Base-by-base conservation (phyloP, 2,888 invertebrate genomes). In the Lacanobia wlatinum region DNA sequence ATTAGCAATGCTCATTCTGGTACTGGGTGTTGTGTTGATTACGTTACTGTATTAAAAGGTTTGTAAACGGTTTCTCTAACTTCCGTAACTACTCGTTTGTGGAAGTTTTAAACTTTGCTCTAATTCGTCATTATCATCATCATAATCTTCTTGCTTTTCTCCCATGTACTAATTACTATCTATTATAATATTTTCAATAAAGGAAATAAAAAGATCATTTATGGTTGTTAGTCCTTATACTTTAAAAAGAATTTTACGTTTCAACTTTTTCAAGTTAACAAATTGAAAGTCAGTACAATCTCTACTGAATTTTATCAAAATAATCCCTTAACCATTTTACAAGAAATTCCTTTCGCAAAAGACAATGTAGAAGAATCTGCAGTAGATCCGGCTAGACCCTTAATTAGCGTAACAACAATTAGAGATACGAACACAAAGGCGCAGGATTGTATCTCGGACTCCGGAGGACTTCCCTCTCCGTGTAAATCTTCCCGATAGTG, bases 401-500 rank as follows among this genome's bases (percentile, higher is more conserved):
- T 89, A 88, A 89, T 90, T 90, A 90, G 86, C 80, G 80, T 84
- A 80, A 83, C 81, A 70, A 88, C 90, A 91, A 90, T 89, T 89
- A 89, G 81, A 90, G 84, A 89, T 87, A 86, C 80, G 79, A 81
- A 84, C 78, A 90, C 89, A 90, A 90, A 88, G 87, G 84, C 62
- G 68, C 68, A 66, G 86, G 89, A 90, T 90, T 75, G 74, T 87
- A 91, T 83, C 85, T 79, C 23, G 59, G 58, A 73, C 61, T 78
- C 69, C 28, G 52, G 58, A 68, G 87, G 89, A 76, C 76, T 80
- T 78, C 70, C 91, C 89, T 82, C 87, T 89, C 86, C 90, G 89
- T 92, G 94, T 95, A 94, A 95, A 95, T 95, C 94, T 94, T 90
- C 71, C 80, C 87, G 94, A 95, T 94, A 94, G 88, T 75, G 84